Evolutionary conservation across 2,888 invertebrate genomes (phyloP).

Genomic region (Pyrgus malvae): DNA sequence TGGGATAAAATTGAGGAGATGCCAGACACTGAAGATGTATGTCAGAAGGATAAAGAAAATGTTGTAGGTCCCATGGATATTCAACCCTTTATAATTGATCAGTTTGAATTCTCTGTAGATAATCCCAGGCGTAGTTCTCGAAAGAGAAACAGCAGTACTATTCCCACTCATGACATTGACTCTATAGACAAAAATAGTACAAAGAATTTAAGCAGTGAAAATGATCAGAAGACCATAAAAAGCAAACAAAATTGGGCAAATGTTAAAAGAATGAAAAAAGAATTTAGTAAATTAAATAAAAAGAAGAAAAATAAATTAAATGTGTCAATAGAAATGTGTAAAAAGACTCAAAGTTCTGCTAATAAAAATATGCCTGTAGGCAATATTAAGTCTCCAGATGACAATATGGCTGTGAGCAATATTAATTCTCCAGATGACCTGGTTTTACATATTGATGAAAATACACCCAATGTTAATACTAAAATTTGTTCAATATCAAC

Average conservation of each 20-base stretch:
- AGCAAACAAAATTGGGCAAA: slow-evolving; percentile 62
- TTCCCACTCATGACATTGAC: slow-evolving; percentile 36
- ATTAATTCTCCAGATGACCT: slow-evolving; percentile 2
- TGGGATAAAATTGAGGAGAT: slow-evolving; percentile 72
- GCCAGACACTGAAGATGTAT: slow-evolving; percentile 49
- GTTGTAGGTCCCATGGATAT: slow-evolving; percentile 54
- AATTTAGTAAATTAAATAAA: slow-evolving; percentile 68
- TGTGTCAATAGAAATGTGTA: slow-evolving; percentile 72
- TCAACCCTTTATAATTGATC: slow-evolving; percentile 51
- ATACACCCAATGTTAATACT: slow-evolving; percentile 42
- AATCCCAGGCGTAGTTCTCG: slow-evolving; percentile 66
- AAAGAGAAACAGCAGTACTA: slow-evolving; percentile 50
- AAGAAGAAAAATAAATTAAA: slow-evolving; percentile 66
- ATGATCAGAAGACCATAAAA: slow-evolving; percentile 42
- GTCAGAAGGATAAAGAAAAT: slow-evolving; percentile 49
- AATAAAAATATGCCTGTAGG: slow-evolving; percentile 35
- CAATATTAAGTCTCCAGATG: slow-evolving; percentile 1
- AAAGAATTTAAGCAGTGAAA: slow-evolving; percentile 41
- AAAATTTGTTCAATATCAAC: slow-evolving; percentile 2
- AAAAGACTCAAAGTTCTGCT: slow-evolving; percentile 50
- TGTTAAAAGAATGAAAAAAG: slow-evolving; percentile 73
- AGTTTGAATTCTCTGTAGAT: slow-evolving; percentile 51
- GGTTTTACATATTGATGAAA: slow-evolving; percentile 43
- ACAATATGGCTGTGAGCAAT: not conserved
- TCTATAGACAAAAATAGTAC: slow-evolving; percentile 44